Conservation (phyloP, 2,888 invertebrate genomes). For the Trachelus stipa region DNA sequence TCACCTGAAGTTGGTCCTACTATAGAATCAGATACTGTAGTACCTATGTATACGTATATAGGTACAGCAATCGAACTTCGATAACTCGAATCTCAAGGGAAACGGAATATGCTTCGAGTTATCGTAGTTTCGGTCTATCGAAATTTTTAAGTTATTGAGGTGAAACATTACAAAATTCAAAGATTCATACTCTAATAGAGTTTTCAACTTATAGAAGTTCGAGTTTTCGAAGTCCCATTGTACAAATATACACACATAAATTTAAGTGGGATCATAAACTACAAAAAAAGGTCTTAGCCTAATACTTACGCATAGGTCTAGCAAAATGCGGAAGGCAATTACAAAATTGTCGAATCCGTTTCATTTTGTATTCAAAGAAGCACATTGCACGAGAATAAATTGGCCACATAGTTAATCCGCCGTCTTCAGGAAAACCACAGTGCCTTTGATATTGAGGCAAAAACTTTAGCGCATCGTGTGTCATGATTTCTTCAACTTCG, state of each 20-base stretch:
- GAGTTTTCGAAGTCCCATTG: too few species aligned
- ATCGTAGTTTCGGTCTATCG: too few species aligned
- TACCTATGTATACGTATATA: too few species aligned
- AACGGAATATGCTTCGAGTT: too few species aligned
- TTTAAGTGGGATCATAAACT: neutral
- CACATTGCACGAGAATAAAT: slow-evolving; percentile 79
- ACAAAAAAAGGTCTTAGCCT: neutral
- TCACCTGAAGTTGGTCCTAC: neutral
- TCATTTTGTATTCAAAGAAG: slow-evolving; percentile 78
- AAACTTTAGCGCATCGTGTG: slow-evolving; percentile 17
- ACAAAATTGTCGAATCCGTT: slow-evolving; percentile 73
- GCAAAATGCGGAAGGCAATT: slow-evolving; percentile 82
- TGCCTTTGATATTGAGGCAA: slow-evolving; percentile 70
- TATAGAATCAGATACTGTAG: neutral
- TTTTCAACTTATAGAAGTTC: too few species aligned
- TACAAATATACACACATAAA: too few species aligned
- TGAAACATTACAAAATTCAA: too few species aligned
- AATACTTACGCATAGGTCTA: slow-evolving; percentile 71
- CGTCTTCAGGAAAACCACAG: slow-evolving; percentile 77
- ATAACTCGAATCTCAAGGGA: too few species aligned
- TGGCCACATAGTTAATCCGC: slow-evolving; percentile 74
- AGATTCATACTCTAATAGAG: too few species aligned
- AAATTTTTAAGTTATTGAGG: too few species aligned
- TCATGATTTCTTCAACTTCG: slow-evolving; percentile 17
- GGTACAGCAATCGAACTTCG: too few species aligned